Conservation (phyloP, 64 coral and sea anemone genomes). For the Exaiptasia diaphana region DNA sequence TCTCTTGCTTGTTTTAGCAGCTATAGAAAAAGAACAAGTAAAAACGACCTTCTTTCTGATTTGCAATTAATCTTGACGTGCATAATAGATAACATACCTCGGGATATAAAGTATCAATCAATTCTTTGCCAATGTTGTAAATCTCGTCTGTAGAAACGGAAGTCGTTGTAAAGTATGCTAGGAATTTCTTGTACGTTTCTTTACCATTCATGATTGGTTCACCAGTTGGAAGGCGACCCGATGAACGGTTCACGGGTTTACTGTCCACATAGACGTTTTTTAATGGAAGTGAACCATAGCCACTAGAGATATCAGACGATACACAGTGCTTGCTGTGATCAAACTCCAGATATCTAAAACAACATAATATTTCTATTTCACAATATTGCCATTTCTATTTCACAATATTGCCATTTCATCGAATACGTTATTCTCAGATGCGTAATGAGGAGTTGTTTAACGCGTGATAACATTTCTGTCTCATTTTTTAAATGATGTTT, state of each 20-base stretch:
- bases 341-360: constrained; percentile 26
- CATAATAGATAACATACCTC: constrained; percentile 18
- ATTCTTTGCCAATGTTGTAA: constrained; percentile 42
- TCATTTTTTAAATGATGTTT: too few relatives aligned
- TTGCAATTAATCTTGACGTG: not conserved
- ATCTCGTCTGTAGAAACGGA: constrained; percentile 41
- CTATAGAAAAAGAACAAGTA: not conserved
- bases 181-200: constrained; percentile 40
- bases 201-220: constrained; percentile 20
- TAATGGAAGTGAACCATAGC: constrained; percentile 48
- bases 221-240: constrained; percentile 42
- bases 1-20: constrained; percentile 14
- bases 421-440: too few relatives aligned
- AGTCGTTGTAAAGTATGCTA: constrained; percentile 61
- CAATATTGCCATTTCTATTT: too few relatives aligned
- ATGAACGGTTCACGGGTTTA: not conserved
- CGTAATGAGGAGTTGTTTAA: too few relatives aligned
- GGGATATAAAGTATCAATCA: constrained; percentile 35
- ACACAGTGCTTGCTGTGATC: constrained; percentile 63
- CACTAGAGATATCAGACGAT: constrained; percentile 24
- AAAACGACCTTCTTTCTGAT: not conserved
- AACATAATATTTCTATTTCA: too few relatives aligned
- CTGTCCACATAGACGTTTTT: constrained; percentile 50
- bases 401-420: too few relatives aligned
- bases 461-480: too few relatives aligned